Conservation (phyloP, 2,888 invertebrate genomes). For the Blastobasis adustella region DNA sequence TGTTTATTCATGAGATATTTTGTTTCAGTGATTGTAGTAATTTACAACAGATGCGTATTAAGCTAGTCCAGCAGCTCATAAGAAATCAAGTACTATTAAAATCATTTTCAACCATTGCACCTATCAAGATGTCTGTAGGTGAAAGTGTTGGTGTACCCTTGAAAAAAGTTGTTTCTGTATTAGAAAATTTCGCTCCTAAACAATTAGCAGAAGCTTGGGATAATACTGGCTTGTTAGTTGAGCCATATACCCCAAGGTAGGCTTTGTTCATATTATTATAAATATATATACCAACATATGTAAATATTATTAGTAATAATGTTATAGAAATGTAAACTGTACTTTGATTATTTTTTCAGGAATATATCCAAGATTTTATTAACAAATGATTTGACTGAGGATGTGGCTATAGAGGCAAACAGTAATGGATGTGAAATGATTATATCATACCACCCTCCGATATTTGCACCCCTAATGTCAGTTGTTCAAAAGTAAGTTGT, state of each 20-base stretch:
- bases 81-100: conserved; percentile 22
- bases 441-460: conserved; percentile 96
- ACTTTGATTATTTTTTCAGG: conserved; percentile 33
- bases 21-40: conserved; percentile 27
- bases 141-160: conserved; percentile 59
- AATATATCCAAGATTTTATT: conserved; percentile 81
- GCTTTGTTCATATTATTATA: background rate
- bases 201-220: conserved; percentile 91
- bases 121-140: conserved; percentile 40
- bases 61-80: conserved; percentile 31
- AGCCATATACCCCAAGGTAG: conserved; percentile 79
- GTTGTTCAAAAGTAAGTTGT: conserved; percentile 81
- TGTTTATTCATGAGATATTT: background rate
- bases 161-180: conserved; percentile 65
- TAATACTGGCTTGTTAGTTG: conserved; percentile 93
- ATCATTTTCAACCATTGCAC: conserved; percentile 24
- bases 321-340: background rate
- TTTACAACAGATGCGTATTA: conserved; percentile 44
- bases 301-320: background rate
- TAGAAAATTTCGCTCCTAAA: conserved; percentile 82
- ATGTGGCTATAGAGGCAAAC: conserved; percentile 88
- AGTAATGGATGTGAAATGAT: conserved; percentile 82
- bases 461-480: conserved; percentile 89
- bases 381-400: conserved; percentile 94
- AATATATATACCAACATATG: background rate